Evolutionary conservation across 2,113 vertebrate species (phyloP), one percentile per base, ranked within the genome.

Genomic region (Haliaeetus leucogaster): DNA sequence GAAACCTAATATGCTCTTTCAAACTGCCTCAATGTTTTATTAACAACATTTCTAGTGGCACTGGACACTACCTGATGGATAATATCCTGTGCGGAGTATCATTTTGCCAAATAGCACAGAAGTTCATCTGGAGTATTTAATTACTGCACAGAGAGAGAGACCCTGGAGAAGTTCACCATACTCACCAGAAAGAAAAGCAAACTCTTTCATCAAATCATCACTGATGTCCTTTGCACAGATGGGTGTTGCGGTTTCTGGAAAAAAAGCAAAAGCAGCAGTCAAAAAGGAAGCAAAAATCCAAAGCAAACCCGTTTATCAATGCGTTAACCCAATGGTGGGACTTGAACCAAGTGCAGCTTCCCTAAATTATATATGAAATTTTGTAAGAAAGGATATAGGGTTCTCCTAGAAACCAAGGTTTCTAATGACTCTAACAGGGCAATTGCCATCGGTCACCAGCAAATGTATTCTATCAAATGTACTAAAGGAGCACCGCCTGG

Each of bases 111-210:
- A 87, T 0, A 73, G 91, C 19, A 9, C 19, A n/a, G 59, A 79
- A 34, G 83, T 85, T 95, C 23, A 30, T 81, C 79, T 68, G 48
- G 65, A 91, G 61, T 45, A 94, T 96, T 97, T 82, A 76, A 96
- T 94, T 96, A 96, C 90, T 4, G 18, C 26, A 38, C 20, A 47
- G 14, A 32, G 26, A 87, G 56, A 16, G n/a, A 23, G 55, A 53
- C 32, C 27, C 77, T 36, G 77, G 48, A 47, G 61, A 82, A 59
- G 65, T 45, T 53, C 71, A 56, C 3, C 1, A 0, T 68, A 94
- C 98, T 99, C 97, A 99, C 99, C 99, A 97, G 99, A 99, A 56
- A 99, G 97, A 97, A 99, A 99, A 10, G 99, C 99, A 76, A 99
- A 99, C 91, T 99, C 98, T 86, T 99, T 99, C 98, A 99, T 98